These are phyloP conservation scores for Heterotis niloticus DNA, from an alignment of 2,113 vertebrate species.

Conservation along the genomic window DNA sequence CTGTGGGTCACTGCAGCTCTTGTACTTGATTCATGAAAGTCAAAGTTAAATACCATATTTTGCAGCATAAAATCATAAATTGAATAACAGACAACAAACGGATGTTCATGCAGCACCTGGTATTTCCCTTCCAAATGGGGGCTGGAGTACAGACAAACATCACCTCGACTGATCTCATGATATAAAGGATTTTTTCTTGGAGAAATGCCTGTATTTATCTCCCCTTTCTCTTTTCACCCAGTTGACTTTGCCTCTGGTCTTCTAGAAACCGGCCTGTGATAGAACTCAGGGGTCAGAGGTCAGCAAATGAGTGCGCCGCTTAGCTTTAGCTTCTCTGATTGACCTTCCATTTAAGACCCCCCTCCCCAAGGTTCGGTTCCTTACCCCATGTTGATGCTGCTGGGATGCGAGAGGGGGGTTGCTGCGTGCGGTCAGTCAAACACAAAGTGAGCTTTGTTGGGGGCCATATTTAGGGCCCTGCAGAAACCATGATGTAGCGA, in stretches of 20 bases:
- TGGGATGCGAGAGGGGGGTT: background rate
- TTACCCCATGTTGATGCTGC: background rate
- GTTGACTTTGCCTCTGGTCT: background rate
- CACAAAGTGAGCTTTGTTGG: slow-evolving; percentile 11
- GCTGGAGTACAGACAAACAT: background rate
- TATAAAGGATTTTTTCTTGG: background rate
- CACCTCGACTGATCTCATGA: background rate
- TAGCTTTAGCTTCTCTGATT: background rate
- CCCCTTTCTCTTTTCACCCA: background rate
- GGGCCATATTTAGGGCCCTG: background rate
- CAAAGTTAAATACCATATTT: too few species aligned
- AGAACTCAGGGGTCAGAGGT: slow-evolving; percentile 14
- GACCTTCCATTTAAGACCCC: background rate
- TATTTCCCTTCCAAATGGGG: too few species aligned
- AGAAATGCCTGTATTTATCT: background rate
- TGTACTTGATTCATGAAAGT: too few species aligned
- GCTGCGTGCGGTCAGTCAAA: background rate
- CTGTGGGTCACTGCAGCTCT: too few species aligned
- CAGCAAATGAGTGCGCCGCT: slow-evolving; percentile 10
- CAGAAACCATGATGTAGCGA: background rate
- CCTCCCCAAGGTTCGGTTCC: background rate
- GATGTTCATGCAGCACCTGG: too few species aligned
- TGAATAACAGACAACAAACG: too few species aligned
- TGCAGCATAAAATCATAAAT: too few species aligned
- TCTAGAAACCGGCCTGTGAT: background rate